Conservation (phyloP, 2,888 invertebrate genomes). For the Cheilosia impressa region DNA sequence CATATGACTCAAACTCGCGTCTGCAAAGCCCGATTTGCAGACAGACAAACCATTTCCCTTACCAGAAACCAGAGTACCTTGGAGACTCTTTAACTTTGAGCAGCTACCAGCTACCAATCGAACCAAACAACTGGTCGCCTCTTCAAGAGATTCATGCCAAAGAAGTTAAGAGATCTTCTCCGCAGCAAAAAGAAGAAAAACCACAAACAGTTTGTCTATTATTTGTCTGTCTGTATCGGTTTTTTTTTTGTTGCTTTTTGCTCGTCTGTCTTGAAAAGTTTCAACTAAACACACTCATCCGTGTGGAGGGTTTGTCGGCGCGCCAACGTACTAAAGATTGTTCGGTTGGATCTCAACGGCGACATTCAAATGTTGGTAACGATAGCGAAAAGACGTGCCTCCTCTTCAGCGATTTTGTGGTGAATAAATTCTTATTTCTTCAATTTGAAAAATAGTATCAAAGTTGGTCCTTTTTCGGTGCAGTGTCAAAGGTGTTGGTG, state of each 20-base stretch:
- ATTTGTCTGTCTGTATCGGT: slow-evolving; percentile 27
- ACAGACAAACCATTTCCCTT: background rate
- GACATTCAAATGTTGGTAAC: slow-evolving; percentile 84
- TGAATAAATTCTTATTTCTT: slow-evolving; percentile 23
- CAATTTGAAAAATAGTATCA: background rate
- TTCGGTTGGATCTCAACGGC: slow-evolving; percentile 82
- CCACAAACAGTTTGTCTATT: slow-evolving; percentile 25
- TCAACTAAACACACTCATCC: slow-evolving; percentile 46
- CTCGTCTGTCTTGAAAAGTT: too few species aligned
- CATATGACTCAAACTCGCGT: slow-evolving; percentile 17
- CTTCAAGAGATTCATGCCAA: slow-evolving; percentile 44
- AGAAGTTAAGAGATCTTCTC: slow-evolving; percentile 51
- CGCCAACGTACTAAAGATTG: slow-evolving; percentile 81
- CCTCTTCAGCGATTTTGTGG: slow-evolving; percentile 77
- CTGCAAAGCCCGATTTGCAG: slow-evolving; percentile 56
- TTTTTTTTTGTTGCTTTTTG: slow-evolving; percentile 5
- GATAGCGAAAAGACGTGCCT: slow-evolving; percentile 83
- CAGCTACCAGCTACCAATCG: background rate
- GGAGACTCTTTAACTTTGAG: slow-evolving; percentile 30
- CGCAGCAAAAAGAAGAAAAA: background rate
- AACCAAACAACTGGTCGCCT: slow-evolving; percentile 8
- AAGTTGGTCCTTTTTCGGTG: slow-evolving; percentile 7
- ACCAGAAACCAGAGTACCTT: slow-evolving; percentile 49
- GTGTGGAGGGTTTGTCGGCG: slow-evolving; percentile 62
- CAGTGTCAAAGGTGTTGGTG: background rate